Evolutionary conservation across 1,140 invertebrate species (phyloP), one percentile per base, ranked within the genome.

Genomic region (Ephestia elutella): DNA sequence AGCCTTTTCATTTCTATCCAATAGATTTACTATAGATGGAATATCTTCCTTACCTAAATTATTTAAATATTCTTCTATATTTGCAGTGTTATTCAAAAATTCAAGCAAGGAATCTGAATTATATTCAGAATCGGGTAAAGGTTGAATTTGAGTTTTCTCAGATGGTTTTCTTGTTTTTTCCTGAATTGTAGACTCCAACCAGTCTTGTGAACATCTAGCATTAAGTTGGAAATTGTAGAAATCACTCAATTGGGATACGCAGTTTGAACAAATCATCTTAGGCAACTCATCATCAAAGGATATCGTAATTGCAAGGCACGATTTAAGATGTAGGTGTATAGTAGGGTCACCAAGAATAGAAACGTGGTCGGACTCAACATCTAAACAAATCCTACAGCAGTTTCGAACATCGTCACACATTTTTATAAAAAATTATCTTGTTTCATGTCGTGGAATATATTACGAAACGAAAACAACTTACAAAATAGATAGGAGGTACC

Each of bases 11-110:
- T 79, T 84, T 60, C 68, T 76, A 28, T 88, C 83, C 18, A 88
- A 56, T 75, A 88, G 79, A 48, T 78, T 83, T 0, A 86, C 86
- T 57, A 87, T 80, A 21, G 76, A 80, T 0, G 86, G 86, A 59
- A 88, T 87, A 48, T 88, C 86, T 65, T 86, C 86, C 56, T 85
- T 87, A 7, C 86, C 86, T 55, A 88, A 73, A 48, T 81, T 87
- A 49, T 83, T 84, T 38, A 88, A 62, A 70, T 88, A 88, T 57
- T 86, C 86, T 25, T 88, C 86, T 8, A 88, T 88, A 56, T 88
- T 86, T 51, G 71, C 82, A 21, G 83, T 88, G 21, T 86, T 88
- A 60, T 88, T 88, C 19, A 88, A 54, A 65, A 88, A 88, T 54
- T 88, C 86, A 59, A 88, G 44, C 7, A 88, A 69, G 15, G 86